Evolutionary conservation across 2,113 vertebrate species (phyloP), one percentile per base, ranked within the genome.

Genomic region (Chaenocephalus aceratus): DNA sequence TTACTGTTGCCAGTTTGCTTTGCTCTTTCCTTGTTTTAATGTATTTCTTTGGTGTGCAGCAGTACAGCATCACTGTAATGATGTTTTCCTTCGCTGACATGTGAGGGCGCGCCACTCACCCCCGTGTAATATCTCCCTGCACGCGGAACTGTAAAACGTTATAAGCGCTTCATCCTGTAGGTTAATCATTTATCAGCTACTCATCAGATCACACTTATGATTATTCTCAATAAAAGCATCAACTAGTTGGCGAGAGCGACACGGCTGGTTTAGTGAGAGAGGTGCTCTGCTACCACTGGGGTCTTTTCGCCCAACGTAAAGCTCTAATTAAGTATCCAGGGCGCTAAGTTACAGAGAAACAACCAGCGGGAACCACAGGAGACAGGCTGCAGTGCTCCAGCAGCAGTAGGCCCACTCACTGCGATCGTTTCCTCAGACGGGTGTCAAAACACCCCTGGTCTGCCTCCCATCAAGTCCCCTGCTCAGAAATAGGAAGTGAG

Each of bases 361-460:
- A 87, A 73, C 66, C 84, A 89, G 82, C 45, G 36, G 71, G 85
- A 90, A 83, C 77, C 88, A 82, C 75, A 69, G 74, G 63, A 88
- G 89, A 91, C 81, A 79, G 77, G 84, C 90, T 80, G 70, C 68
- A 72, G 18, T 61, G 84, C 84, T 71, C 64, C 72, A 82, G 83
- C 86, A 79, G 84, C 80, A 67, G 86, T n/a, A 84, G 89, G 72
- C 85, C 86, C 88, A 79, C 90, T 91, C 69, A 88, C 75, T 86
- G 80, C 79, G 76, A 84, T 87, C 82, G 74, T 89, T 91, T 81
- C 84, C 90, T 93, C 84, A 92, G 93, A 93, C 63, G 89, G 88
- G 88, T 95, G 94, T 94, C 94, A 95, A 95, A 95, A 94, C 92
- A 94, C 83, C 93, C 93, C 90, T 89, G 84, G 92, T 80, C 89